A percentile compares a stretch with the other conserved stretches of the same genome.
Evolutionary conservation across 2,888 invertebrate species (phyloP).

Genomic region (Caenorhabditis sp.): DNA sequence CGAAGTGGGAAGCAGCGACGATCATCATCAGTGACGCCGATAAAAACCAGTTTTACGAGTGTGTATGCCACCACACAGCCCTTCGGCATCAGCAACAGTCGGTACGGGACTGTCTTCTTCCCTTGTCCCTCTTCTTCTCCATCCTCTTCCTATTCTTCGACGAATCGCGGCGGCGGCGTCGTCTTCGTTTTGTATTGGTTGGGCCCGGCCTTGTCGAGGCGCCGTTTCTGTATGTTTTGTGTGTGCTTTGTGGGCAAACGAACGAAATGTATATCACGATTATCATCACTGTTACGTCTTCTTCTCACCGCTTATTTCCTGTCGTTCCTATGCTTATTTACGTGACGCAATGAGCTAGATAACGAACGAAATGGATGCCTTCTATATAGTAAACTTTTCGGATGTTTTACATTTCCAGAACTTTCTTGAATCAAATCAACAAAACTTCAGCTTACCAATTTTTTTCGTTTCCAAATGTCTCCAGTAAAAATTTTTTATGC

Average conservation of each 20-base stretch:
- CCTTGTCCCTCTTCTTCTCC: conserved; percentile 6
- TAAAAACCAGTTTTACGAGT: conserved; percentile 49
- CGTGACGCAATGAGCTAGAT: too few relatives aligned
- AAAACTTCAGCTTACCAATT: too few relatives aligned
- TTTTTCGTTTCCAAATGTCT: too few relatives aligned
- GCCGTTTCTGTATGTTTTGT: conserved; percentile 28
- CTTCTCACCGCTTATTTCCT: neutral
- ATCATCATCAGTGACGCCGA: conserved; percentile 52
- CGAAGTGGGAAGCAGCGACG: conserved; percentile 32
- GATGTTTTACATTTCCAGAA: too few relatives aligned
- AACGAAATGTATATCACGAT: conserved; percentile 42
- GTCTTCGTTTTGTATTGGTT: conserved; percentile 29
- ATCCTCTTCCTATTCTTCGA: conserved; percentile 17
- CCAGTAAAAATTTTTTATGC: too few relatives aligned
- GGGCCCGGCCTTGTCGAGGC: conserved; percentile 14
- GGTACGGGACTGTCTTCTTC: conserved; percentile 45
- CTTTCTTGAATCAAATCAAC: too few relatives aligned
- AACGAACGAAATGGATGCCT: too few relatives aligned
- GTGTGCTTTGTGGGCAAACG: conserved; percentile 46
- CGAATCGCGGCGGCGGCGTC: conserved; percentile 23
- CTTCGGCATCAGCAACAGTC: conserved; percentile 47
- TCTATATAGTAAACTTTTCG: too few relatives aligned
- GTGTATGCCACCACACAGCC: conserved; percentile 40
- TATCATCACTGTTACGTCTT: neutral
- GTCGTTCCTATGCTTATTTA: neutral